A percentile compares a stretch with the other conserved stretches of the same genome.
phyloP scores from a whole-genome alignment of 2,113 vertebrate species.

The Recurvirostra avosetta region DNA sequence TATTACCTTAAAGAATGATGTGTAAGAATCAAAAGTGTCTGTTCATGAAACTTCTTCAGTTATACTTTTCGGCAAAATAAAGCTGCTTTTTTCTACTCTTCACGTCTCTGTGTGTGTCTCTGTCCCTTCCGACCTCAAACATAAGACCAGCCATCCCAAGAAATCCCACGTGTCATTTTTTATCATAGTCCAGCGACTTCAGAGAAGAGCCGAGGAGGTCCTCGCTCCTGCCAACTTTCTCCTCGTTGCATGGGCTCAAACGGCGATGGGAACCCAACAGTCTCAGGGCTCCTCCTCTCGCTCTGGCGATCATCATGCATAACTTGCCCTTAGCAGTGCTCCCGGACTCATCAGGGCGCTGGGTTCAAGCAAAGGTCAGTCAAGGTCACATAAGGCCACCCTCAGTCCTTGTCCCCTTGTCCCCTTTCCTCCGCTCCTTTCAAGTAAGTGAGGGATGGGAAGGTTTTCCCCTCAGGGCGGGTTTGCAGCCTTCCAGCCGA shows the following conservation, averaged over 20 bases:
- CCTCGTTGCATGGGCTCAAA: accelerated
- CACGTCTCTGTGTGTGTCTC: not conserved
- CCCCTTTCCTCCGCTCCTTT: not conserved
- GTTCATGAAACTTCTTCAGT: not conserved
- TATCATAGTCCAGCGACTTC: not conserved
- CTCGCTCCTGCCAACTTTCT: not conserved
- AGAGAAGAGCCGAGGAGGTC: not conserved
- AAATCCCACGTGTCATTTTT: not conserved
- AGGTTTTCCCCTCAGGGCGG: not conserved
- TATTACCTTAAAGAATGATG: not conserved
- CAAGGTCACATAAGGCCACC: not conserved
- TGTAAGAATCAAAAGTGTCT: not conserved
- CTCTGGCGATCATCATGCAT: accelerated
- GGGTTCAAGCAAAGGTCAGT: not conserved
- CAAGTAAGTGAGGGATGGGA: not conserved
- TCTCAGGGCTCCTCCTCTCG: not conserved
- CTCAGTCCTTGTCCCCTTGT: not conserved
- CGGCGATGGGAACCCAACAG: accelerated
- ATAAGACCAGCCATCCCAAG: not conserved
- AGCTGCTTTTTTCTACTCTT: not conserved
- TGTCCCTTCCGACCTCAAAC: not conserved
- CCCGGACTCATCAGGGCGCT: accelerated
- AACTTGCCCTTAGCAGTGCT: not conserved
- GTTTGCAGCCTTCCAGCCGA: not conserved
- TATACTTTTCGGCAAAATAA: not conserved